Base-by-base conservation (phyloP, 64 coral and sea anemone genomes). In the Pocillopora verrucosa region DNA sequence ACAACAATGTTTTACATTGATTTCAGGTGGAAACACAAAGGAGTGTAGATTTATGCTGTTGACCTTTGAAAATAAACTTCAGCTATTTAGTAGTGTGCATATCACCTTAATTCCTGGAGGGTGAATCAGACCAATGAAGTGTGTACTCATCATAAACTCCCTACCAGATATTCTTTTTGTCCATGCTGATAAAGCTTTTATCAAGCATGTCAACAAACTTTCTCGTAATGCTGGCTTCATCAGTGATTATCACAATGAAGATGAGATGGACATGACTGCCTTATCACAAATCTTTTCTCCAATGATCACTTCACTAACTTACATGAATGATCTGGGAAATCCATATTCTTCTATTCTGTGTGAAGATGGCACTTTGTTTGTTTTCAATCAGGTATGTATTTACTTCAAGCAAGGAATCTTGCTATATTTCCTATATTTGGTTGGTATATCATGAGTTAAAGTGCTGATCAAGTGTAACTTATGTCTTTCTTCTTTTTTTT, bases 91-190 rank as follows among this genome's bases (percentile, higher is more conserved):
- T 24, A 24, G 19, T 70, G 67, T 24, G 25, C 22, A 20, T 11
- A 30, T 22, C 22, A 24, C 67, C 5, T 1, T 67, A 24, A 22
- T 70, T 70, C 20, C n/a, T 20, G 67, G 30, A 67, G 61, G 36
- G 13, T 26, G 24, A 60, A 35, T 74, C 37, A 76, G 17, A 11
- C 76, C 15, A 76, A 99, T 99, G 97, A 99, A 95, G 68, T 75
- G 87, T 37, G 36, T 91, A 56, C 57, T 99, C 20, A 89, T 99
- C 19, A 92, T 95, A 16, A 99, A 78, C 58, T 95, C 97, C 24
- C 65, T 99, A 65, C 93, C 97, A 76, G 94, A 99, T 61, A 99
- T 99, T 60, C 65, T 99, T 26, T 99, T 95, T 63, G 61, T 99
- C 58, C 95, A 94, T 94, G 94, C 91, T 73, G 97, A 99, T 58